Base-by-base conservation (phyloP, 2,888 invertebrate genomes). In the Argyresthia goedartella region DNA sequence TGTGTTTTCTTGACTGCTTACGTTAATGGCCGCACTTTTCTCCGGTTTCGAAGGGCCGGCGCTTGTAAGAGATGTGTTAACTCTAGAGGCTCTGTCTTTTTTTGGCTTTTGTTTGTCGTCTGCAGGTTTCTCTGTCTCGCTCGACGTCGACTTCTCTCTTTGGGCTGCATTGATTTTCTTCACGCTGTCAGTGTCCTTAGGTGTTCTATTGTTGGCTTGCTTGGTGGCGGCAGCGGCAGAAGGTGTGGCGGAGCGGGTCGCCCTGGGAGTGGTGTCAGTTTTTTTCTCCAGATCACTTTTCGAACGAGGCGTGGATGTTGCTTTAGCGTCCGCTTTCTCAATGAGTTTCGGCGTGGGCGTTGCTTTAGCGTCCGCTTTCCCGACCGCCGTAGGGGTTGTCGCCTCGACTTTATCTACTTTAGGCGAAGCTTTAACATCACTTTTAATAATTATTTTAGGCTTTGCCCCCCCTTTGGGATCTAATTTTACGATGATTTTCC, bases 271-370 rank as follows among this genome's bases (percentile, higher is more conserved):
- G 49, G 60, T 36, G 54, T 61, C 56, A 49, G 60, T 63, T 52
- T 53, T 53, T 59, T 34, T 63, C 61, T 57, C 67, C 67, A 11
- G 64, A 60, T 49, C 25, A 25, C 60, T 15, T 69, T 56, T 67
- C 69, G 13, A 70, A 4, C 67, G 1, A 72, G 71, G 44, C 44
- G 8, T 44, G 15, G 16, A 44, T 35, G 67, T 65, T 1, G 69
- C 65, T 55, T 61, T 67, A 2, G 53, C 57, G 35, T 47, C 36
- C 10, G 11, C 10, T 48, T 48, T 48, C 14, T 34, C 36, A 6
- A 36, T 36, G n/a, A 15, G 36, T 47, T 54, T 62, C 59, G 8
- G 57, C 56, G 16, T 47, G 36, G 36, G 9, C 36, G 39, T n/a
- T 3, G 39, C 10, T 9, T 9, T 39, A 39, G 46, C 11, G 10